Conservation (phyloP, 2,888 invertebrate species). For the Ophion ventricosus region DNA sequence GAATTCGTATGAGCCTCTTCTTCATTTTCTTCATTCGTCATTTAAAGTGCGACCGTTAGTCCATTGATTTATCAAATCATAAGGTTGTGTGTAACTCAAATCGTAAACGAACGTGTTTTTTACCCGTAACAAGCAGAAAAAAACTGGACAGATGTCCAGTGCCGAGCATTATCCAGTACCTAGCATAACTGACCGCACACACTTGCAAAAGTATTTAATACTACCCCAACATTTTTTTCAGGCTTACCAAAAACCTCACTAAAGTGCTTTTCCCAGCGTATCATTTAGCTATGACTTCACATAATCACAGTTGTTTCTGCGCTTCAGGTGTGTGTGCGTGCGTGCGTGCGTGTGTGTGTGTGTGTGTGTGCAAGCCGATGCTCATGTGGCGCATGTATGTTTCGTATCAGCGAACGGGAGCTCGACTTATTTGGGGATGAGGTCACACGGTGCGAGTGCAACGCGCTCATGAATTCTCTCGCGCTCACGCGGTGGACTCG, state of each 20-base stretch:
- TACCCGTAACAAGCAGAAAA: too few relatives aligned
- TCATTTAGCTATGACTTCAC: conserved; percentile 2
- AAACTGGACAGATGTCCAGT: too few relatives aligned
- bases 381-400: conserved; percentile 43
- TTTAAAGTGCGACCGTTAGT: too few relatives aligned
- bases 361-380: background rate
- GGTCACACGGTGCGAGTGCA: conserved; percentile 14
- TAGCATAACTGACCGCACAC: background rate
- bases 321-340: too few relatives aligned
- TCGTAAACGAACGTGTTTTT: too few relatives aligned
- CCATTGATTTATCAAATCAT: too few relatives aligned
- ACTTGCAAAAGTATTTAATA: background rate
- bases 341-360: background rate
- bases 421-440: conserved; percentile 37
- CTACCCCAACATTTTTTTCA: conserved; percentile 26
- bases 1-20: too few relatives aligned
- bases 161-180: background rate
- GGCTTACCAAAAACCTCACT: conserved; percentile 13
- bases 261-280: conserved; percentile 35
- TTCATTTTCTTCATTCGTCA: too few relatives aligned
- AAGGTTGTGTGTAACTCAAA: too few relatives aligned
- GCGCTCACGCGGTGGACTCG: conserved; percentile 26
- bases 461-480: conserved; percentile 27
- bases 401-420: conserved; percentile 37
- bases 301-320: background rate